phyloP scores from a whole-genome alignment of 2,113 vertebrate genomes.

The Tringa solitaria region DNA sequence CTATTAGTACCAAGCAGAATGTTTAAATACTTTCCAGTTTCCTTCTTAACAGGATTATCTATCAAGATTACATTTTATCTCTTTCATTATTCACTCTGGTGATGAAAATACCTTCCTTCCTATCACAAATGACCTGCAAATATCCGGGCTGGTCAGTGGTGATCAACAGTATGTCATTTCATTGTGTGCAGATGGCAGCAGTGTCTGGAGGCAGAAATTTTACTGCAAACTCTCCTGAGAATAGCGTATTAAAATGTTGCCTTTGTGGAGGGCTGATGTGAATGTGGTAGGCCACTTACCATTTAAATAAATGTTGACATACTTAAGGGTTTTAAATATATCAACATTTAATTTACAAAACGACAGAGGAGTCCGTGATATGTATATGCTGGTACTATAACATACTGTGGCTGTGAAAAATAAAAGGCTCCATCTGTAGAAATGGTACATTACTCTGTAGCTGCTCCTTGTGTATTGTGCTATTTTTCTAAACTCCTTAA shows the following conservation, averaged over 20 bases:
- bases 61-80: conserved; percentile 37
- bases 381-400: background rate
- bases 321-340: background rate
- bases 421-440: background rate
- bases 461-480: background rate
- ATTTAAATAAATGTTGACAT: background rate
- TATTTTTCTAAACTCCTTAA: background rate
- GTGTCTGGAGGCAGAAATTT: conserved; percentile 12
- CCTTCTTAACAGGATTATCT: conserved; percentile 39
- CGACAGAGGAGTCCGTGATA: background rate
- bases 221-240: background rate
- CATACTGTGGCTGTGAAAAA: background rate
- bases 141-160: background rate
- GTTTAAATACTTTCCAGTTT: conserved; percentile 37
- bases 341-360: background rate
- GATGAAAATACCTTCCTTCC: background rate
- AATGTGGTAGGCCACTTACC: background rate
- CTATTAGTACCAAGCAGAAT: background rate
- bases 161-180: background rate
- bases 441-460: background rate
- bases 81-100: conserved; percentile 7
- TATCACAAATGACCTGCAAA: conserved; percentile 7
- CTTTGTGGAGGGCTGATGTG: background rate
- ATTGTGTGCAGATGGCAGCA: background rate
- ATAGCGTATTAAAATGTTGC: background rate